Evolutionary conservation across 2,888 invertebrate species (phyloP), one percentile per base, ranked within the genome.

Genomic region (Drosophila mulleri): DNA sequence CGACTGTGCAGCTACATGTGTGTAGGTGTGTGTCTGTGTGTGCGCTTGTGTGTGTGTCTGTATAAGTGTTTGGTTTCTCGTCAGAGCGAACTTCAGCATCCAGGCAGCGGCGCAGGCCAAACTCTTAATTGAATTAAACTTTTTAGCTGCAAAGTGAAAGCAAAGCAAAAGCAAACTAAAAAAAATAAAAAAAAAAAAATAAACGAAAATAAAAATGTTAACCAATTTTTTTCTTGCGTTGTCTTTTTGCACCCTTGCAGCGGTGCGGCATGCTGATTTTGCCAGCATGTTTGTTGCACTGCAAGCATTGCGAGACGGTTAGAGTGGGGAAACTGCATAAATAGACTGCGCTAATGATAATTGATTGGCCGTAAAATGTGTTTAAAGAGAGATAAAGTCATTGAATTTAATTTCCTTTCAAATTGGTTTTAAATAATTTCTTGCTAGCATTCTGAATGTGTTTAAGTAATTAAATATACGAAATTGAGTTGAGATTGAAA

Each of bases 61-160:
- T 64, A 56, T 53, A 62, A 62, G 52, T 75, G 67, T 68, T 63
- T 72, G 80, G 67, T 67, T 76, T 67, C 68, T 69, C 71, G 67
- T 57, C 75, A 71, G 68, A 71, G 56, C 59, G 53, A 74, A 50
- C 52, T 77, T 50, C 63, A 45, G 45, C 47, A 58, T 44, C 61
- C 69, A 78, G 78, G 66, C 77, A 74, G 67, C 52, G 52, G 66
- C 42, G 42, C 66, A 57, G 67, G 52, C 75, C 62, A 67, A 81
- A 76, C 78, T 81, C 81, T 83, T 82, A 82, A 82, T 83, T 82
- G 72, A 82, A 82, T 82, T 83, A 83, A 83, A 83, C 78, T 83
- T 83, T 83, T 80, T 70, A 69, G 79, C 79, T 67, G 52, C 65
- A 70, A 75, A 79, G 61, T 48, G 45, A 42, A 64, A 50, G 78